Evolutionary conservation across 2,113 vertebrate genomes (phyloP).

Genomic region (Alouatta palliata): DNA sequence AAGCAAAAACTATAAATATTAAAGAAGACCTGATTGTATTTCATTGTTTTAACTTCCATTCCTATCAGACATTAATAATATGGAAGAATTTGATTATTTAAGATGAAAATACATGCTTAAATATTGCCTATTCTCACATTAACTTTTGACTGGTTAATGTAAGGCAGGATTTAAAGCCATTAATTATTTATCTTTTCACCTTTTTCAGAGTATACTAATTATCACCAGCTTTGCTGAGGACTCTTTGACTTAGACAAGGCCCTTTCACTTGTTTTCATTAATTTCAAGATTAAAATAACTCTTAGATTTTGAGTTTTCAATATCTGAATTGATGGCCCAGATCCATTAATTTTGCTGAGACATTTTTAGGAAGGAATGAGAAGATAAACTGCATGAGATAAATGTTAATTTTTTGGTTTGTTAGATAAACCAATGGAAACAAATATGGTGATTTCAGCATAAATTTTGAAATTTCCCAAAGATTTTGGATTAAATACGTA

Average conservation of each 20-base stretch:
- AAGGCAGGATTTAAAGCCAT: background rate
- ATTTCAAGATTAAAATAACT: slow-evolving; percentile 33
- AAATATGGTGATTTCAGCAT: background rate
- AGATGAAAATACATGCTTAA: background rate
- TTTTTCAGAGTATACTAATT: background rate
- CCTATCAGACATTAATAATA: background rate
- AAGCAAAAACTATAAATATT: background rate
- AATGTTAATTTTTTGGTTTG: slow-evolving; percentile 28
- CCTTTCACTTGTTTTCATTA: background rate
- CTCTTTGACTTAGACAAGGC: background rate
- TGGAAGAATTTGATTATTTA: background rate
- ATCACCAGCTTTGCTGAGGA: background rate
- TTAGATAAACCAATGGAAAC: background rate
- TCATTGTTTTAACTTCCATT: slow-evolving; percentile 27
- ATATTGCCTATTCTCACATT: background rate
- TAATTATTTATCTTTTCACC: background rate
- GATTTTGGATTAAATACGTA: background rate
- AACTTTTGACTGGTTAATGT: background rate
- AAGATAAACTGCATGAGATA: background rate
- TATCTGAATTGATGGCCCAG: background rate
- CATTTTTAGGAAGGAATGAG: slow-evolving; percentile 8
- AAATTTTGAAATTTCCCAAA: background rate
- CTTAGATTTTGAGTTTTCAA: background rate
- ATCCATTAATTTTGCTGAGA: slow-evolving; percentile 40
- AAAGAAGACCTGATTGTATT: background rate